These are phyloP conservation scores for Mobula birostris DNA, from an alignment of 2,113 vertebrate genomes.

Conservation along the genomic window DNA sequence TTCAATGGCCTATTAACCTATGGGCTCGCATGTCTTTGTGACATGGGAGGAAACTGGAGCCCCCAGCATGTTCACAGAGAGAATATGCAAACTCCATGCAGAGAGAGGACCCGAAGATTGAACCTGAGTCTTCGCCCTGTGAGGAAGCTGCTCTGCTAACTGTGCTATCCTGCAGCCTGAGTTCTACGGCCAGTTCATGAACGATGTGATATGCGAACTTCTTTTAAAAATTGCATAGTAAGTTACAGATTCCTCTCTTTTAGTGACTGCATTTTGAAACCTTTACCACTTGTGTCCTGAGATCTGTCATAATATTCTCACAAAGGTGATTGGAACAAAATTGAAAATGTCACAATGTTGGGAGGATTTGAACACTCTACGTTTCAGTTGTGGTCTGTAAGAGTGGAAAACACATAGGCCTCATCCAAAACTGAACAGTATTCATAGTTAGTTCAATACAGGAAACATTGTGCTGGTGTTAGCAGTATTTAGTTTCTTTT, in stretches of 20 bases:
- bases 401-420: neutral
- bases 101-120: too few species aligned
- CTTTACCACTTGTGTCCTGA: neutral
- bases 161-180: too few species aligned
- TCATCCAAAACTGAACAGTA: neutral
- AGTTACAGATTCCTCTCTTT: neutral
- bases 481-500: constrained; percentile 17
- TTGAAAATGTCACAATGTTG: neutral
- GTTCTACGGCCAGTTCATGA: too few species aligned
- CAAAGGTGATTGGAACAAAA: neutral
- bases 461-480: neutral
- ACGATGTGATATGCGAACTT: neutral
- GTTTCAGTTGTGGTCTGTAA: neutral
- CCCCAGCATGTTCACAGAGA: too few species aligned
- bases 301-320: neutral
- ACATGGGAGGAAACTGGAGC: too few species aligned
- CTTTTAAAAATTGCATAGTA: neutral
- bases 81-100: too few species aligned
- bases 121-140: too few species aligned
- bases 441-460: neutral
- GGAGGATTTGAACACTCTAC: neutral
- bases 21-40: too few species aligned
- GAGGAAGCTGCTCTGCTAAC: too few species aligned
- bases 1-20: too few species aligned
- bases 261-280: neutral